Conservation (phyloP, 2,797 vertebrate genomes). For the Lindbergichthys nudifrons region DNA sequence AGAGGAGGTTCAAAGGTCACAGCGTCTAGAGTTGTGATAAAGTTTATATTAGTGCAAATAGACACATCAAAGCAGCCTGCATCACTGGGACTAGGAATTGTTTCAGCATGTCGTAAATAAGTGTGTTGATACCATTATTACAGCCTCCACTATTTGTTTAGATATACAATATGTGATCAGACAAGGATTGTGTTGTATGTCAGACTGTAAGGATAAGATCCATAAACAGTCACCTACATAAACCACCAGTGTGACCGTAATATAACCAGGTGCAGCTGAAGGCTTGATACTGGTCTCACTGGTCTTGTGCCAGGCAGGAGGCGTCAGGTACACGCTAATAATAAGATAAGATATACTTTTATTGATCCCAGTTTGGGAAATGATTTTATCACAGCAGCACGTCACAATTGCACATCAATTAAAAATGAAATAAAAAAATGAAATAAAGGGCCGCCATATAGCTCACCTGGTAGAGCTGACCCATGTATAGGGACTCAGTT, state of each 20-base stretch:
- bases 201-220: neutral
- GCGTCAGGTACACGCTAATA: too few species aligned
- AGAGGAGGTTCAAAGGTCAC: constrained; percentile 36
- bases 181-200: neutral
- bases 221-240: neutral
- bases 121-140: neutral
- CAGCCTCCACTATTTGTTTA: neutral
- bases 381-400: too few species aligned
- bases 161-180: neutral
- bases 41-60: constrained; percentile 8
- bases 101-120: neutral
- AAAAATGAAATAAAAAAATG: too few species aligned
- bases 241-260: neutral
- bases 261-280: neutral
- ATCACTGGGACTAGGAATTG: neutral
- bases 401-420: too few species aligned
- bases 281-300: neutral
- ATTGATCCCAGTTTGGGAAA: too few species aligned
- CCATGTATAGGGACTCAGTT: too few species aligned
- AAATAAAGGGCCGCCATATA: neutral
- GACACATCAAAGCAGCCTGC: neutral
- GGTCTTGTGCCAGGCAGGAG: neutral
- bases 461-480: too few species aligned
- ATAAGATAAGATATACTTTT: too few species aligned
- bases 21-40: constrained; percentile 9